Percentiles rank a stretch among this genome's conserved stretches.
Evolutionary conservation across 1,140 invertebrate species (phyloP).

Genomic region (Eueides isabella): DNA sequence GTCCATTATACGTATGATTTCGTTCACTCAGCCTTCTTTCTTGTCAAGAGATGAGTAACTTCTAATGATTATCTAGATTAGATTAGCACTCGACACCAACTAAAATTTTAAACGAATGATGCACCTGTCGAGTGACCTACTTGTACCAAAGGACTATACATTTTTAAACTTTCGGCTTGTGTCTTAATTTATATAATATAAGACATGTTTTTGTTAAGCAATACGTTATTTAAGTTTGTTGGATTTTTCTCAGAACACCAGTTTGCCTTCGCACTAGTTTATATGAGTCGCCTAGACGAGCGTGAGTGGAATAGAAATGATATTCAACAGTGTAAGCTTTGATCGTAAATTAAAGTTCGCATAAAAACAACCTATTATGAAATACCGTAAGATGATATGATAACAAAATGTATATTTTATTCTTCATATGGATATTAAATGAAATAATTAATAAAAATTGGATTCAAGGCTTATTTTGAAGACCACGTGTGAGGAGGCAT

Average conservation of each 20-base stretch:
- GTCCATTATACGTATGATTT: conserved; percentile 38
- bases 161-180: neutral
- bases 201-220: neutral
- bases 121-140: conserved; percentile 47
- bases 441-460: no score
- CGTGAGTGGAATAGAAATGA: conserved; percentile 33
- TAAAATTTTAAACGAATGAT: conserved; percentile 40
- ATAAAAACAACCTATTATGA: neutral
- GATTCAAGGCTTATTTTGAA: no score
- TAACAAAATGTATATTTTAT: neutral
- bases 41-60: conserved; percentile 26
- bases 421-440: neutral
- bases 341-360: neutral
- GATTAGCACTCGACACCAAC: conserved; percentile 16
- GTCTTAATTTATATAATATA: neutral
- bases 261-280: conserved; percentile 43
- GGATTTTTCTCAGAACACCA: conserved; percentile 40
- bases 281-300: conserved; percentile 29
- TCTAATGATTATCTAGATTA: conserved; percentile 30
- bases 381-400: conserved; percentile 2
- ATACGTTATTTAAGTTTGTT: neutral
- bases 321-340: conserved; percentile 21
- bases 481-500: no score
- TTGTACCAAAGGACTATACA: conserved; percentile 34
- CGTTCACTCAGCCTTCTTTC: conserved; percentile 28